Evolutionary conservation across 2,113 vertebrate species (phyloP).

Genomic region (Phaetusa simplex): DNA sequence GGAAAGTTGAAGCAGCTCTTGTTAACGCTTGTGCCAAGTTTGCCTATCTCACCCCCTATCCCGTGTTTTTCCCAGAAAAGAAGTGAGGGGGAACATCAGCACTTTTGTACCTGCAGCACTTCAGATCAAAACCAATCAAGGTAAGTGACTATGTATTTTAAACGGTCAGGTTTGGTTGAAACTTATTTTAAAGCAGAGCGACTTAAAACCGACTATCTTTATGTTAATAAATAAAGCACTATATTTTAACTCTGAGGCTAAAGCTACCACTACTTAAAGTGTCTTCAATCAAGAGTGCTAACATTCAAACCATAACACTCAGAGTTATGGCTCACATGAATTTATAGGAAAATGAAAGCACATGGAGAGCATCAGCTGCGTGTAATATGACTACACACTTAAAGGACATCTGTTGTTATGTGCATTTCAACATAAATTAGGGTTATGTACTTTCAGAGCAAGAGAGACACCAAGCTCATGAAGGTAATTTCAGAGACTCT

Average conservation of each 20-base stretch:
- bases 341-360: conserved; percentile 49
- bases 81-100: background rate
- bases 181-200: background rate
- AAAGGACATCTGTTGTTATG: conserved; percentile 35
- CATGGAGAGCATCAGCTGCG: conserved; percentile 21
- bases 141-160: background rate
- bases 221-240: background rate
- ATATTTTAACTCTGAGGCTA: background rate
- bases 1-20: background rate
- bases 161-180: background rate
- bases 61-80: background rate
- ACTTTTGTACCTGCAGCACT: background rate
- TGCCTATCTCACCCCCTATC: background rate
- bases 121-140: background rate
- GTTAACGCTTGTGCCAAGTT: background rate
- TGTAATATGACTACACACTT: conserved; percentile 7
- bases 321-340: conserved; percentile 10
- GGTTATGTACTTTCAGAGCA: conserved; percentile 43
- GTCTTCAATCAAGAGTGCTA: conserved; percentile 46
- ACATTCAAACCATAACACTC: conserved; percentile 36
- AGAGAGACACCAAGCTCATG: background rate
- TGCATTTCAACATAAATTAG: conserved; percentile 40
- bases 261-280: background rate
- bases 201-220: background rate
- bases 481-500: background rate